Evolutionary conservation across 2,113 vertebrate genomes (phyloP).

Genomic region (Microcebus tavaratra): DNA sequence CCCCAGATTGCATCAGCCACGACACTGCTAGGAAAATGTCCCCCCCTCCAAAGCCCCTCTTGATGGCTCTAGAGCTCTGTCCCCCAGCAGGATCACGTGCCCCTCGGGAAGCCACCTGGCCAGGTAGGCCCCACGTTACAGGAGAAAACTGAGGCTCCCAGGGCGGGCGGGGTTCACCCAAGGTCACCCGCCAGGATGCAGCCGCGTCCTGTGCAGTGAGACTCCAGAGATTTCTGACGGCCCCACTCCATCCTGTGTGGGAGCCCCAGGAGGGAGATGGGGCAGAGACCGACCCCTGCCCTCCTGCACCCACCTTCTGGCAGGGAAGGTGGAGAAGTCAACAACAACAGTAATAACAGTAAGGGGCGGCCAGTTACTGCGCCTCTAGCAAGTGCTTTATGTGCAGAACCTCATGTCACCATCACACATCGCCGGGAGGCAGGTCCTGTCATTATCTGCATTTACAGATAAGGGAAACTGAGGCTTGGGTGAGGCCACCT

Average conservation of each 20-base stretch:
- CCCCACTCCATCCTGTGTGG: background rate
- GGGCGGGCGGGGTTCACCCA: background rate
- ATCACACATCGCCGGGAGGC: background rate
- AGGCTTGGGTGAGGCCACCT: background rate
- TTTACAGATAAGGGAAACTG: background rate
- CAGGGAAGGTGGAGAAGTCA: background rate
- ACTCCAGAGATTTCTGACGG: background rate
- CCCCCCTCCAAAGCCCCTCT: background rate
- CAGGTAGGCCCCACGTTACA: background rate
- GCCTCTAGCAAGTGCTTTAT: background rate
- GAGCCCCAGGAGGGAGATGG: background rate
- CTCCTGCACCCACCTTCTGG: background rate
- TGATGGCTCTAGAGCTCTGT: background rate
- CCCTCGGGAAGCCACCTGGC: background rate
- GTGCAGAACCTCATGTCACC: background rate
- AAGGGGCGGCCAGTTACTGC: rapidly evolving
- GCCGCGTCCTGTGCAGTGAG: rapidly evolving
- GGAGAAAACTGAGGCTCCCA: background rate
- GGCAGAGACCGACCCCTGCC: background rate
- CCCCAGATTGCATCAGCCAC: too few species aligned
- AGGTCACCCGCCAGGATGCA: background rate
- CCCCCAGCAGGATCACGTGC: background rate
- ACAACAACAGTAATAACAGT: background rate
- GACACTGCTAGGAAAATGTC: background rate
- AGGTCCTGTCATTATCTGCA: background rate